Percentiles rank a stretch among this genome's conserved stretches.
Evolutionary conservation across 2,888 invertebrate species (phyloP).

Genomic region (Chrysolina americana): DNA sequence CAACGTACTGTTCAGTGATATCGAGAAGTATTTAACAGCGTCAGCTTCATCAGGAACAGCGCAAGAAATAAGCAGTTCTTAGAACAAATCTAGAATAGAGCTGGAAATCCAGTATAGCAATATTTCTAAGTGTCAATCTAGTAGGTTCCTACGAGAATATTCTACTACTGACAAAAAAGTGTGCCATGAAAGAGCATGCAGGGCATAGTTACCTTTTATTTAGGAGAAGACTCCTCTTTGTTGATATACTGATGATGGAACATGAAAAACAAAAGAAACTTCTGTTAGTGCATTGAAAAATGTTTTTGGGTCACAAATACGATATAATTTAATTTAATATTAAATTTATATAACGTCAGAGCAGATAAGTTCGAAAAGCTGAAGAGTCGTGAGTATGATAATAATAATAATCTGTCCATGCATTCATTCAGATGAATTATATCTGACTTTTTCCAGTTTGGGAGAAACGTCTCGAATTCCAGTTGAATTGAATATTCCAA

Average conservation of each 20-base stretch:
- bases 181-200: conserved; percentile 21
- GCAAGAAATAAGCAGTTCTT: conserved; percentile 5
- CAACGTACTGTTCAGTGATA: background rate
- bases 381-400: too few species aligned
- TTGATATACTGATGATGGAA: conserved; percentile 42
- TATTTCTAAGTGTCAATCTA: conserved; percentile 38
- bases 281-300: too few species aligned
- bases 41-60: background rate
- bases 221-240: conserved; percentile 25
- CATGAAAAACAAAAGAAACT: conserved; percentile 32
- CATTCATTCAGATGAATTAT: too few species aligned
- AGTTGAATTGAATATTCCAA: too few species aligned
- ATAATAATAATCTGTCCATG: too few species aligned
- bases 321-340: background rate
- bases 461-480: too few species aligned
- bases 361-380: background rate
- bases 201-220: conserved; percentile 44
- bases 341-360: background rate
- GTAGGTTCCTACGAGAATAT: conserved; percentile 32
- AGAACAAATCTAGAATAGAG: conserved; percentile 6
- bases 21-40: conserved; percentile 9
- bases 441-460: too few species aligned
- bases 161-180: conserved; percentile 25
- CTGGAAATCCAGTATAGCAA: background rate
- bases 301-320: too few species aligned